These are phyloP conservation scores for Amphiprion percula DNA, from an alignment of 2,113 vertebrate genomes.

Conservation along the genomic window DNA sequence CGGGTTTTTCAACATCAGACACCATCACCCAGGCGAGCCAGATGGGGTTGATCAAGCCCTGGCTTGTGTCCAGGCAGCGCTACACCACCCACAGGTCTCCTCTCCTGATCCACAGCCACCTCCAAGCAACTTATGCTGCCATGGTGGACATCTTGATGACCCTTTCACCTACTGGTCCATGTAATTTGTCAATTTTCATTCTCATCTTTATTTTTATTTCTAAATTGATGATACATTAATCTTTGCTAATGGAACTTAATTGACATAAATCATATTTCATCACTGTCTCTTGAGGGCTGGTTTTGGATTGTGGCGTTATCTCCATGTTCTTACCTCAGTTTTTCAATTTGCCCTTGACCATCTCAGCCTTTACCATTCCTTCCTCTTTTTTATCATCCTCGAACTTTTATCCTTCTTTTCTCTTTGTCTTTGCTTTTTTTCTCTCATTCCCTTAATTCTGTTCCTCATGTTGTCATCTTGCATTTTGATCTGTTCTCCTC, in stretches of 20 bases:
- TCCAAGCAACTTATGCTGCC: too few species aligned
- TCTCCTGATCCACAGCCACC: too few species aligned
- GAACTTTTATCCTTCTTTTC: constrained; percentile 1
- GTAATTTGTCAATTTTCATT: too few species aligned
- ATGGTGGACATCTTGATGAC: too few species aligned
- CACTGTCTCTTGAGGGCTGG: not conserved
- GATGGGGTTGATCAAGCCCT: too few species aligned
- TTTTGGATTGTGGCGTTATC: constrained; percentile 39
- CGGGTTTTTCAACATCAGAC: too few species aligned
- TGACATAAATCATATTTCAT: constrained; percentile 6
- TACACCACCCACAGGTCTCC: too few species aligned
- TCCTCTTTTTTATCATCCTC: constrained; percentile 3
- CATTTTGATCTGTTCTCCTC: constrained; percentile 2
- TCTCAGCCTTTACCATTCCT: constrained; percentile 37
- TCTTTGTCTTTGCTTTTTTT: not conserved
- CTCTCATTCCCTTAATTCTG: not conserved
- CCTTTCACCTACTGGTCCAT: too few species aligned
- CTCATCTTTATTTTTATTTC: not conserved
- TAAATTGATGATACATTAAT: not conserved
- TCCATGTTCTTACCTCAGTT: constrained; percentile 39
- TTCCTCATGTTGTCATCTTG: not conserved
- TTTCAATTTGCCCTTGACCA: constrained; percentile 35
- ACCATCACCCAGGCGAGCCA: too few species aligned
- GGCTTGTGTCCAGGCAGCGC: too few species aligned
- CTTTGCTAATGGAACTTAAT: not conserved